These are phyloP conservation scores for Oryctes rhinoceros DNA, from an alignment of 1,140 invertebrate species.

Conservation along the genomic window DNA sequence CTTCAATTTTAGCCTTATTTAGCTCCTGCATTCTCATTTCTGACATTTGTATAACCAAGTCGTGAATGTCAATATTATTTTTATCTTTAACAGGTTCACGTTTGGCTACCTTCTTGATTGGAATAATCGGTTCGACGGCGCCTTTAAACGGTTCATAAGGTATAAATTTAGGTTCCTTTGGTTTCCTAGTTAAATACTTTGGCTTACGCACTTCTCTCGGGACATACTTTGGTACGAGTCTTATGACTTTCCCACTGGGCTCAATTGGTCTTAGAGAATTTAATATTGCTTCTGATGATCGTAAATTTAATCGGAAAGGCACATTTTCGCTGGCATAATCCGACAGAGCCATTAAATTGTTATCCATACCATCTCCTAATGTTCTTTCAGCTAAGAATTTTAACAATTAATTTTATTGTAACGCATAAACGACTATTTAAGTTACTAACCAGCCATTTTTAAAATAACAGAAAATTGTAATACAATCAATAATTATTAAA, in stretches of 20 bases:
- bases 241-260: conserved; percentile 52
- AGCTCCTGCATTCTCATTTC: conserved; percentile 68
- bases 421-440: background rate
- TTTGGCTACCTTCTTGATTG: conserved; percentile 59
- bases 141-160: conserved; percentile 90
- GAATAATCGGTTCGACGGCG: conserved; percentile 80
- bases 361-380: conserved; percentile 59
- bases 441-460: background rate
- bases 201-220: conserved; percentile 52
- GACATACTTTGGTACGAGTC: conserved; percentile 56
- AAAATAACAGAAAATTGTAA: background rate
- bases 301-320: conserved; percentile 43
- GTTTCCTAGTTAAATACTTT: conserved; percentile 61
- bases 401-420: conserved; percentile 12
- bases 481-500: background rate
- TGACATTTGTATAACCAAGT: conserved; percentile 73
- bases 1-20: conserved; percentile 55
- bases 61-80: conserved; percentile 76
- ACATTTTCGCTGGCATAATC: conserved; percentile 43
- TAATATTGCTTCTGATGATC: conserved; percentile 47
- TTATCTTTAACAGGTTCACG: conserved; percentile 57
- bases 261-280: conserved; percentile 54
- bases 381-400: conserved; percentile 45
- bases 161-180: conserved; percentile 83
- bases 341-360: conserved; percentile 46